Percentiles rank a stretch among this genome's conserved stretches.
Evolutionary conservation across 2,113 vertebrate species (phyloP).

Genomic region (Syngnathus typhle): DNA sequence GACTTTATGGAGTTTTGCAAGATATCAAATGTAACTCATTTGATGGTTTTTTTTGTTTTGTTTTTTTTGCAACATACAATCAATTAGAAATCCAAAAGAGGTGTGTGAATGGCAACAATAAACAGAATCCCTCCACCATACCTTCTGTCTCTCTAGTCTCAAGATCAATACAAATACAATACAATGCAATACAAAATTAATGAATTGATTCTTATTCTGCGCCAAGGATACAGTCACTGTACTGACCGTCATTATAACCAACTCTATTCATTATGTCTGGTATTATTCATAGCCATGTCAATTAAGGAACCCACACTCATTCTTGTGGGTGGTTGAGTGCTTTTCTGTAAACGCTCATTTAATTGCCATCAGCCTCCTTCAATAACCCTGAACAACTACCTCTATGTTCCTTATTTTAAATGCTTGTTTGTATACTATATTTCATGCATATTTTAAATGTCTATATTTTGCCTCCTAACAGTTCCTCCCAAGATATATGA

Average conservation of each 20-base stretch:
- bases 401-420: neutral
- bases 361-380: neutral
- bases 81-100: neutral
- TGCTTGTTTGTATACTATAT: neutral
- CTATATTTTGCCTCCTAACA: slow-evolving; percentile 57
- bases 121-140: neutral
- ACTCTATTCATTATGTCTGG: neutral
- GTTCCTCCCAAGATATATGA: slow-evolving; percentile 96
- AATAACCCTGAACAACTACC: slow-evolving; percentile 1
- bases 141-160: neutral
- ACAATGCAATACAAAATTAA: neutral
- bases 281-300: neutral
- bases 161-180: neutral
- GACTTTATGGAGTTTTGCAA: too few species aligned
- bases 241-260: neutral
- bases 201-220: neutral
- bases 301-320: neutral
- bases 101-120: neutral
- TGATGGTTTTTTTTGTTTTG: too few species aligned
- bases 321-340: neutral
- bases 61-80: too few species aligned
- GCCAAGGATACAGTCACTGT: neutral
- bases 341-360: neutral
- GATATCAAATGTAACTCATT: too few species aligned
- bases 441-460: slow-evolving; percentile 8